Conservation (phyloP, 1,140 invertebrate genomes). For the Doryteuthis pealeii region DNA sequence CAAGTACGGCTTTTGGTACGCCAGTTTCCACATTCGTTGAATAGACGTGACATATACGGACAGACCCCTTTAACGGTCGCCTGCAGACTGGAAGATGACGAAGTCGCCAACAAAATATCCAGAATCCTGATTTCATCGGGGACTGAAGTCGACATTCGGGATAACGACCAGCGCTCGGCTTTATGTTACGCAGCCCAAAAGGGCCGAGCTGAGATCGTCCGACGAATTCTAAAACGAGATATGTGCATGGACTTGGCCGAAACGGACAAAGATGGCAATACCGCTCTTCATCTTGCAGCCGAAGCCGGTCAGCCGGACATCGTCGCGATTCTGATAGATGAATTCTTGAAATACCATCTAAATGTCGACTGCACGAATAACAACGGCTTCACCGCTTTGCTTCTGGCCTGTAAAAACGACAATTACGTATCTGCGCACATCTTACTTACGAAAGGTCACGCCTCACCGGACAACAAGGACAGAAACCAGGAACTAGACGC, state of each 20-base stretch:
- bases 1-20: conserved; percentile 54
- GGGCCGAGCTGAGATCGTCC: conserved; percentile 41
- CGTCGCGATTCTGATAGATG: conserved; percentile 37
- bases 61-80: conserved; percentile 55
- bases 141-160: conserved; percentile 39
- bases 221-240: conserved; percentile 37
- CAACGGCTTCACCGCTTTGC: conserved; percentile 51
- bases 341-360: conserved; percentile 44
- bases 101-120: conserved; percentile 50
- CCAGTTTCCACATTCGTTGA: conserved; percentile 44
- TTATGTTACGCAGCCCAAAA: conserved; percentile 51
- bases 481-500: conserved; percentile 48
- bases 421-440: conserved; percentile 49
- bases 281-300: conserved; percentile 49
- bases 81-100: conserved; percentile 47
- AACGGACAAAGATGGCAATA: conserved; percentile 55
- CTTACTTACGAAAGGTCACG: conserved; percentile 41
- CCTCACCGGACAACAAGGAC: conserved; percentile 47
- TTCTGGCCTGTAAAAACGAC: conserved; percentile 51
- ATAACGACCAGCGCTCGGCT: conserved; percentile 48
- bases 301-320: conserved; percentile 46
- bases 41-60: conserved; percentile 50
- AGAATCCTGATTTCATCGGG: conserved; percentile 47
- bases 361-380: conserved; percentile 50
- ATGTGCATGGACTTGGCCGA: conserved; percentile 51